Base-by-base conservation (phyloP, 1,140 invertebrate species). In the Rhynchophorus ferrugineus region DNA sequence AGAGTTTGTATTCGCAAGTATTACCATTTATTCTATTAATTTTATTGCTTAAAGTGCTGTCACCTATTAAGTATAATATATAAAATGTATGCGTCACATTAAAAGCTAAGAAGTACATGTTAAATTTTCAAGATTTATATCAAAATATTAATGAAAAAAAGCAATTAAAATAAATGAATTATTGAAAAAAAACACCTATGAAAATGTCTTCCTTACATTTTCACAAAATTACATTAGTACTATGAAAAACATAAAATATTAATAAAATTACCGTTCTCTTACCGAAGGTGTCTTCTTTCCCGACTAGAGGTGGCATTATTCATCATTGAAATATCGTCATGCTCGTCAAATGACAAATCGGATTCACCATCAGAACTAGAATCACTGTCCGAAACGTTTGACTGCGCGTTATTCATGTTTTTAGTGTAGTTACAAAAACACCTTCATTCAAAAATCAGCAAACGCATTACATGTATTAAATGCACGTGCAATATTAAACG, bases 311-410 rank as follows among this genome's bases (percentile, higher is more conserved):
- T 33, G 17, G 33, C 18, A 36, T n/a, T 36, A 47, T 17, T 33
- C 6, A 17, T 24, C 18, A 7, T 19, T 36, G 21, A 3, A 37
- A 22, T 8, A 17, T 18, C 14, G 38, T 51, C 41, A 1, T 24
- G 20, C 13, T 53, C 51, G 18, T 53, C 51, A n/a, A 19, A 38
- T 16, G 42, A 33, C 13, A 14, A 36, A 20, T n/a, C 51, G 5
- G 51, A 17, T 46, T 44, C 43, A 42, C 20, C 41, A 39, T 53
- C 49, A 11, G 51, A 53, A 53, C 44, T 53, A 29, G 43, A 53
- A 24, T 53, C 51, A 46, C 51, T 46, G 33, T 24, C 51, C 1
- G 17, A 8, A 9, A 33, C 45, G 11, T 33, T 24, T 44, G 33
- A 33, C 9, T 33, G 1, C 18, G n/a, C 16, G 18, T 34, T 16